Conservation (phyloP, 2,113 vertebrate species). For the Vulpes lagopus region DNA sequence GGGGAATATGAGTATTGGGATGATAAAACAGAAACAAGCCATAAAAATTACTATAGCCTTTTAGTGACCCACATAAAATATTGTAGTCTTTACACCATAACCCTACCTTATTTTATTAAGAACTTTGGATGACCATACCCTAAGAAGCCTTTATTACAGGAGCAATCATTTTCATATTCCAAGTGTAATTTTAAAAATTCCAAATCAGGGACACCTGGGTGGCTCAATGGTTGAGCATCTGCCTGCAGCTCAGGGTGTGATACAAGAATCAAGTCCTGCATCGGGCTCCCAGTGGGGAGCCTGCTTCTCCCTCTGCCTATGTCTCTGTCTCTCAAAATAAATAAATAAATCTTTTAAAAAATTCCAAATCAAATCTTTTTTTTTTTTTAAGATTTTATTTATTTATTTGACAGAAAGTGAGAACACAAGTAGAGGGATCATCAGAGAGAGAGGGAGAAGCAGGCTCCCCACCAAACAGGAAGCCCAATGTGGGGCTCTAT, state of each 20-base stretch:
- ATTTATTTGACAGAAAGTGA: too few species aligned
- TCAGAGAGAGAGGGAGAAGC: too few species aligned
- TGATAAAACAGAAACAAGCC: background rate
- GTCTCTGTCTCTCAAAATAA: too few species aligned
- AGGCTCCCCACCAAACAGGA: too few species aligned
- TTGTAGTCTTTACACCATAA: background rate
- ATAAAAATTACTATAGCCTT: background rate
- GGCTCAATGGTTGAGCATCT: too few species aligned
- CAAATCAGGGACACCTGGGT: background rate
- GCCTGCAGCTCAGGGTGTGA: too few species aligned
- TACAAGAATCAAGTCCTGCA: too few species aligned
- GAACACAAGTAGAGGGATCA: too few species aligned
- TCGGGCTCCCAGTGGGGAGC: too few species aligned
- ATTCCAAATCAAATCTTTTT: background rate
- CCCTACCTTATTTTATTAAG: background rate
- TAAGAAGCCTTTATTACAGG: background rate
- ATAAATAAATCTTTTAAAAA: background rate
- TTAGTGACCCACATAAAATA: background rate
- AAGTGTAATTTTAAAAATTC: background rate
- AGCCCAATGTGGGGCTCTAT: too few species aligned
- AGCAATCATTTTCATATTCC: constrained; percentile 28
- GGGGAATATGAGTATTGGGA: background rate
- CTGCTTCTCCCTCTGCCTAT: too few species aligned
- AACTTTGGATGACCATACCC: background rate
- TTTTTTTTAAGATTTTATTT: too few species aligned